These are phyloP conservation scores for Cheilosia vulpina DNA, from an alignment of 2,888 invertebrate genomes.

Conservation along the genomic window DNA sequence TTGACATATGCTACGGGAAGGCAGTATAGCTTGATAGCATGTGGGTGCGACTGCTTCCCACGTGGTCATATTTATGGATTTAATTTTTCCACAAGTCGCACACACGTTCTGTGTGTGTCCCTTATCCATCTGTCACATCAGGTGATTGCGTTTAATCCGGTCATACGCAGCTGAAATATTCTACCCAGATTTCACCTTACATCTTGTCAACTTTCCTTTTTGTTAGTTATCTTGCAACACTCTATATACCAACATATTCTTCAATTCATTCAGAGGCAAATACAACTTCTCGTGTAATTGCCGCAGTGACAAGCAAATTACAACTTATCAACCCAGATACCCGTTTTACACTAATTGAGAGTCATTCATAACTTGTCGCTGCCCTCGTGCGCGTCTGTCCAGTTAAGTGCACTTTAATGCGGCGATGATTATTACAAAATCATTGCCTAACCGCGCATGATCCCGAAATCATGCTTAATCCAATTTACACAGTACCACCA, in stretches of 20 bases:
- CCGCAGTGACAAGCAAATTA: slow-evolving; percentile 57
- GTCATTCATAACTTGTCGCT: slow-evolving; percentile 54
- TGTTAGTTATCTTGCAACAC: neutral
- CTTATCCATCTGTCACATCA: too few species aligned
- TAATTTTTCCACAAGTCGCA: too few species aligned
- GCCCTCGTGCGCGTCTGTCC: slow-evolving; percentile 26
- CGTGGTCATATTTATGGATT: too few species aligned
- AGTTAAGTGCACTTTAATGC: slow-evolving; percentile 20
- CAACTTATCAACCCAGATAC: slow-evolving; percentile 56
- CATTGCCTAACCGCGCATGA: slow-evolving; percentile 49
- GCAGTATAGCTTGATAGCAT: too few species aligned
- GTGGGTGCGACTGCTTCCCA: too few species aligned
- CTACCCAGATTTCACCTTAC: neutral
- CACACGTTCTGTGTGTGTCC: too few species aligned
- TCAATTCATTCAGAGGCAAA: slow-evolving; percentile 10
- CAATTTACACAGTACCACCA: slow-evolving; percentile 65
- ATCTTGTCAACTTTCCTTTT: neutral
- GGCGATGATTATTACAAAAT: slow-evolving; percentile 64
- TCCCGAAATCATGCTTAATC: slow-evolving; percentile 66
- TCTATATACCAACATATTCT: neutral
- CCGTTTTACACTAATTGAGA: slow-evolving; percentile 48
- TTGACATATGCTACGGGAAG: too few species aligned
- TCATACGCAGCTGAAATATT: too few species aligned
- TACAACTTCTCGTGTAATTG: slow-evolving; percentile 44
- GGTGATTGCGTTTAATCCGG: too few species aligned